Evolutionary conservation across 2,113 vertebrate species (phyloP).

Genomic region (Zonotrichia leucophrys): DNA sequence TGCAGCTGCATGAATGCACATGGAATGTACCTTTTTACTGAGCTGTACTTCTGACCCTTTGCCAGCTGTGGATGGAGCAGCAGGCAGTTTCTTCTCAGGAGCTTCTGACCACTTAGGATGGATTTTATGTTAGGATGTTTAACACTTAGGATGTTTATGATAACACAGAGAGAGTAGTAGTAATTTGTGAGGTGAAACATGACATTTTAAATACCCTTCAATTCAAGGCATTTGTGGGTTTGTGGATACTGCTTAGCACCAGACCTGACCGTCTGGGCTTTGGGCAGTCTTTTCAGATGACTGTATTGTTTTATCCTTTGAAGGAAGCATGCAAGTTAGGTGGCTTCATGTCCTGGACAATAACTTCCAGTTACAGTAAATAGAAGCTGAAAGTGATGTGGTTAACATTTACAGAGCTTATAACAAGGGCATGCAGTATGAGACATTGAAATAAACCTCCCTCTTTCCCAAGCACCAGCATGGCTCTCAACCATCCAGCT

Average conservation of each 20-base stretch:
- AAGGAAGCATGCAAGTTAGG: background rate
- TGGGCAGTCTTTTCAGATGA: background rate
- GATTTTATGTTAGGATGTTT: no score
- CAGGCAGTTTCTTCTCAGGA: background rate
- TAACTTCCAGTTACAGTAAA: background rate
- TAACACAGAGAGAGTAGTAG: background rate
- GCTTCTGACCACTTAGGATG: background rate
- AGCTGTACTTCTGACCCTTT: background rate
- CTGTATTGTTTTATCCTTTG: background rate
- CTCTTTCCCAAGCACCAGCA: background rate
- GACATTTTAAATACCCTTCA: background rate
- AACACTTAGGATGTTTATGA: background rate
- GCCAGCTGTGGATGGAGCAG: background rate
- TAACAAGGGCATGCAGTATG: background rate
- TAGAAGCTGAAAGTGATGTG: background rate
- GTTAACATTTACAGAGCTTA: background rate
- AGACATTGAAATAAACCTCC: background rate
- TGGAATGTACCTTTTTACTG: background rate
- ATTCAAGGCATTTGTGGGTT: background rate
- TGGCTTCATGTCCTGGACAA: background rate
- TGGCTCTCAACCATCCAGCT: background rate
- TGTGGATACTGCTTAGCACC: background rate
- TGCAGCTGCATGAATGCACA: background rate
- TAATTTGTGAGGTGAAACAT: background rate
- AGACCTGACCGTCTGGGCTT: background rate